Conservation (phyloP, 2,797 vertebrate genomes). For the Pelodytes ibericus region DNA sequence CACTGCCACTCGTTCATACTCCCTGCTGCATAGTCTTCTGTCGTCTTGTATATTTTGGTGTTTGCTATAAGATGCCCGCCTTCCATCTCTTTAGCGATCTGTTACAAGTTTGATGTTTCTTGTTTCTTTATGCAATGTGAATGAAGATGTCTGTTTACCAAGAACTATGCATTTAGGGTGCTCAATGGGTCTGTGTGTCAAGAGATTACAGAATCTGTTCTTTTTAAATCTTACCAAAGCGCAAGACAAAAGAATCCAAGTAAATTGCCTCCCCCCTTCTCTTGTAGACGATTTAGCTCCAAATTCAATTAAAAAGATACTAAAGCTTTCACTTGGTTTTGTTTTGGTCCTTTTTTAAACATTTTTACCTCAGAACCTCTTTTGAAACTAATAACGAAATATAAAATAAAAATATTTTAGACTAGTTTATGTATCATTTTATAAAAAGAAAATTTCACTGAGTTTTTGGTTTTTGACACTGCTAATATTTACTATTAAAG, state of each 20-base stretch:
- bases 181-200: slow-evolving; percentile 56
- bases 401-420: no score
- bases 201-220: slow-evolving; percentile 53
- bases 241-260: slow-evolving; percentile 50
- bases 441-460: neutral
- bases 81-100: slow-evolving; percentile 38
- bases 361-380: neutral
- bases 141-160: slow-evolving; percentile 55
- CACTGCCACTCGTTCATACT: no score
- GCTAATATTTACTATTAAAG: slow-evolving; percentile 1
- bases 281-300: slow-evolving; percentile 42
- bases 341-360: slow-evolving; percentile 16
- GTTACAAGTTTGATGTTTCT: slow-evolving; percentile 55
- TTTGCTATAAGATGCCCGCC: neutral
- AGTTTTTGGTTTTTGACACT: neutral
- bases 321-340: no score
- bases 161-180: slow-evolving; percentile 47
- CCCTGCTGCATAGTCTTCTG: neutral
- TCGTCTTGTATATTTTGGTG: neutral
- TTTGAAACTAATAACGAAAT: neutral
- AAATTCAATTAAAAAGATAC: slow-evolving; percentile 57
- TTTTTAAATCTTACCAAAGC: slow-evolving; percentile 49
- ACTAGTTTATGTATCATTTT: no score
- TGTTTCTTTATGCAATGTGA: slow-evolving; percentile 48
- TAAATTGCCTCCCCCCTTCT: slow-evolving; percentile 45